Evolutionary conservation across 2,797 vertebrate genomes (phyloP).

Genomic region (Anabacerthia variegaticeps): DNA sequence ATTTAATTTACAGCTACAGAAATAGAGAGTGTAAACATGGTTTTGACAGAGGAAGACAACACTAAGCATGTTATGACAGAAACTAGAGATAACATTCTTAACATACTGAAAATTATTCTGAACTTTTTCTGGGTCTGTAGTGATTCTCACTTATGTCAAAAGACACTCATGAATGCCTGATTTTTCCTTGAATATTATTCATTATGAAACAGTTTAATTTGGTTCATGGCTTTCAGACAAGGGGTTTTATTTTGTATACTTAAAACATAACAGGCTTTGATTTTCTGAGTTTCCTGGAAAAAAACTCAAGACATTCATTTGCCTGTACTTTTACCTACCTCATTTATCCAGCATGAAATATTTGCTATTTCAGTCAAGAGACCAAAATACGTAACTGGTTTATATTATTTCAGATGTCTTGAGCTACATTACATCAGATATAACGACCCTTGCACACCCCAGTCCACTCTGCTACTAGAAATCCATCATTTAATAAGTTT

Average conservation of each 20-base stretch:
- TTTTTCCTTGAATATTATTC: background rate
- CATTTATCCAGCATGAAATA: background rate
- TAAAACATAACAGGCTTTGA: background rate
- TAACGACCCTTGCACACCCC: background rate
- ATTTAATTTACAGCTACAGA: slow-evolving; percentile 20
- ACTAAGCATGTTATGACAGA: background rate
- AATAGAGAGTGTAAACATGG: background rate
- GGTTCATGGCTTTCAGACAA: background rate
- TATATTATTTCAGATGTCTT: slow-evolving; percentile 1
- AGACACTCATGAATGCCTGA: background rate
- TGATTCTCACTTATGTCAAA: background rate
- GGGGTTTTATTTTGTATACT: background rate
- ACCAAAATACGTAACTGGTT: background rate
- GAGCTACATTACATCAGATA: background rate
- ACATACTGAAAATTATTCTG: background rate
- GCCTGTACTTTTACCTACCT: background rate
- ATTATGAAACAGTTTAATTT: background rate
- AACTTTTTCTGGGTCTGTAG: background rate
- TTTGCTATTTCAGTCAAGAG: background rate
- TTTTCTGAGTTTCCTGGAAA: background rate
- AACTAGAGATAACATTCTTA: background rate
- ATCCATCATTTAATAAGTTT: background rate
- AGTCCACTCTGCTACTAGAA: background rate
- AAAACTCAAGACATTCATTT: background rate
- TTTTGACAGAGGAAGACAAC: slow-evolving; percentile 29